These are phyloP conservation scores for Metallyticus violacea DNA, from an alignment of 2,888 invertebrate species.

Conservation along the genomic window DNA sequence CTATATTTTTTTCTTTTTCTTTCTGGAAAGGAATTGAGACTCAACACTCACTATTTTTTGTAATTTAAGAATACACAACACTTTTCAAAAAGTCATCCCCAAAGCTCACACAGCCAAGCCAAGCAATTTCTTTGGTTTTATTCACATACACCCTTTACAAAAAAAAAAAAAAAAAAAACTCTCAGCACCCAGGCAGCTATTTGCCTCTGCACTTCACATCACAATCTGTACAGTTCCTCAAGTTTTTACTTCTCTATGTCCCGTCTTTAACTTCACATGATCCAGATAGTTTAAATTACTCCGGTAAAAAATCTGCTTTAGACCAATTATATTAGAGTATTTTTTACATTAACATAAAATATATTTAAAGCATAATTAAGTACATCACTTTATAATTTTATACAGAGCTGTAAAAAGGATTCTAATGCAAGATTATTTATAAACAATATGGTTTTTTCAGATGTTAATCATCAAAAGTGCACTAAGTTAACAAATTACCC, in stretches of 20 bases:
- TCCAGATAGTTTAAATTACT: too few relatives aligned
- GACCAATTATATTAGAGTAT: background rate
- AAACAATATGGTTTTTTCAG: too few relatives aligned
- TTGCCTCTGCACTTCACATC: background rate
- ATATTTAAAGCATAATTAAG: background rate
- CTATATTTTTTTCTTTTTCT: background rate
- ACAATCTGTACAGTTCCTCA: background rate
- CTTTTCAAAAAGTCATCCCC: background rate
- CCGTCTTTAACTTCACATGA: background rate
- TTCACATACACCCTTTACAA: background rate
- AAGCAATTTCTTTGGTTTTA: background rate
- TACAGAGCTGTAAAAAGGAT: background rate
- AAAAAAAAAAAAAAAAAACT: too few relatives aligned
- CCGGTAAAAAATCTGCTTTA: background rate
- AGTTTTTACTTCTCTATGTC: background rate
- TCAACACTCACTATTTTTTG: background rate
- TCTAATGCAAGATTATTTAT: too few relatives aligned
- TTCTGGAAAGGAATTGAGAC: background rate
- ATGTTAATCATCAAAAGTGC: too few relatives aligned
- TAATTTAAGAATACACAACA: background rate
- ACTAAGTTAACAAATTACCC: too few relatives aligned
- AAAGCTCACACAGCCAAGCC: background rate
- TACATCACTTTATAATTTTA: background rate
- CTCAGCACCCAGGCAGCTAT: background rate
- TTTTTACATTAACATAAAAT: background rate